Conservation (phyloP, 1,140 invertebrate species). For the Bursaphelenchus mucronatus region DNA sequence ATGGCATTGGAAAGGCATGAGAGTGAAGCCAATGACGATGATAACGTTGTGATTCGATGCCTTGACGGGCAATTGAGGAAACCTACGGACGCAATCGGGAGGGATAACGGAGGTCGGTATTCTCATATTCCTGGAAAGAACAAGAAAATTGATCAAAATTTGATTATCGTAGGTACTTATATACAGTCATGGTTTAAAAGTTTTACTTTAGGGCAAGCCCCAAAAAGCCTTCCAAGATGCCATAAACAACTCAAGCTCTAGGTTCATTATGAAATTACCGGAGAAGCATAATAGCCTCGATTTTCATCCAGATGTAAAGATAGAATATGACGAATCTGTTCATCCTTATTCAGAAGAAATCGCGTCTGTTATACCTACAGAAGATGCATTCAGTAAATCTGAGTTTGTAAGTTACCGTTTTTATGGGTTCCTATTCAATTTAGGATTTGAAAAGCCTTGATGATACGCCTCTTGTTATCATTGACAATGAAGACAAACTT, state of each 20-base stretch:
- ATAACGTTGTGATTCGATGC: constrained; percentile 4
- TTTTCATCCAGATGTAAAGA: constrained; percentile 9
- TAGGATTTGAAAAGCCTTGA: constrained; percentile 61
- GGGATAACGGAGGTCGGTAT: background rate
- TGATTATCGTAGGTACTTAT: no score
- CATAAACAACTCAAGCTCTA: constrained; percentile 34
- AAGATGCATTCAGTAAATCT: constrained; percentile 14
- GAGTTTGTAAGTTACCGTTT: constrained; percentile 24
- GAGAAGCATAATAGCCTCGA: constrained; percentile 44
- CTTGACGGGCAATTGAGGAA: constrained; percentile 1
- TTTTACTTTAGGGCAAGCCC: constrained; percentile 30
- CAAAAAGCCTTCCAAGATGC: constrained; percentile 33
- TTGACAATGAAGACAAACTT: constrained; percentile 70
- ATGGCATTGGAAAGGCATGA: no score
- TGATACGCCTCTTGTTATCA: constrained; percentile 69
- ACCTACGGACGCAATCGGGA: background rate
- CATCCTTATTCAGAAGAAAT: constrained; percentile 24
- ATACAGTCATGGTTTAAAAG: background rate
- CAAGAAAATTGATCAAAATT: no score
- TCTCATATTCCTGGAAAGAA: background rate
- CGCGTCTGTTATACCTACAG: constrained; percentile 52
- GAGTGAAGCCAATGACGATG: background rate
- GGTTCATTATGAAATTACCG: constrained; percentile 41
- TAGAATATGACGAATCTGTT: constrained; percentile 25
- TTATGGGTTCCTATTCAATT: constrained; percentile 30